phyloP scores from a whole-genome alignment of 2,797 vertebrate genomes.

The Chrosomus eos region DNA sequence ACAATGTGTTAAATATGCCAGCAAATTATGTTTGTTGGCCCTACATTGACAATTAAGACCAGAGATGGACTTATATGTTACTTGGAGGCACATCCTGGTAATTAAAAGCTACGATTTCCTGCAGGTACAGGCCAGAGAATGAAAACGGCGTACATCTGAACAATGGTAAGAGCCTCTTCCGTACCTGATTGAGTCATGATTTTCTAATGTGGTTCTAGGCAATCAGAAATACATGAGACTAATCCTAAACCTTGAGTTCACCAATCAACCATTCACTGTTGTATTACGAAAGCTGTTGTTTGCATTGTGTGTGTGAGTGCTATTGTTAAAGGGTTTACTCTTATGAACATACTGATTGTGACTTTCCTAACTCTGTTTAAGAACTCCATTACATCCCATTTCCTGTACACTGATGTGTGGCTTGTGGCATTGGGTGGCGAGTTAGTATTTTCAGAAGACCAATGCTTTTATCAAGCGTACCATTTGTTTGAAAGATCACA shows the following conservation, averaged over 20 bases:
- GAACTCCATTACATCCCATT: constrained; percentile 29
- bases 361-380: constrained; percentile 12
- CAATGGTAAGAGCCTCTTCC: constrained; percentile 90
- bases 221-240: constrained; percentile 64
- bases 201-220: constrained; percentile 62
- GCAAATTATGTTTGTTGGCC: constrained; percentile 2
- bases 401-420: constrained; percentile 27
- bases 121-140: constrained; percentile 99
- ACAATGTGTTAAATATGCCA: constrained; percentile 7
- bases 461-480: constrained; percentile 7
- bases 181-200: constrained; percentile 60
- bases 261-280: constrained; percentile 64
- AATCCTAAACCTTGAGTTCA: constrained; percentile 78
- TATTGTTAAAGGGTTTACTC: neutral
- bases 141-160: constrained; percentile 99
- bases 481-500: constrained; percentile 24
- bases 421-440: constrained; percentile 19
- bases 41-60: constrained; percentile 18
- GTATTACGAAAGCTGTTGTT: constrained; percentile 54
- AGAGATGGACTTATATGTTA: constrained; percentile 35
- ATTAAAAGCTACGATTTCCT: constrained; percentile 95
- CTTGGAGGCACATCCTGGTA: constrained; percentile 54
- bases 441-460: constrained; percentile 1
- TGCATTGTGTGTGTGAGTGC: constrained; percentile 39
- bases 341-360: constrained; percentile 3